Percentiles rank a stretch among this genome's conserved stretches.
phyloP scores from a whole-genome alignment of 2,797 vertebrate genomes.

The Chelon labrosus region DNA sequence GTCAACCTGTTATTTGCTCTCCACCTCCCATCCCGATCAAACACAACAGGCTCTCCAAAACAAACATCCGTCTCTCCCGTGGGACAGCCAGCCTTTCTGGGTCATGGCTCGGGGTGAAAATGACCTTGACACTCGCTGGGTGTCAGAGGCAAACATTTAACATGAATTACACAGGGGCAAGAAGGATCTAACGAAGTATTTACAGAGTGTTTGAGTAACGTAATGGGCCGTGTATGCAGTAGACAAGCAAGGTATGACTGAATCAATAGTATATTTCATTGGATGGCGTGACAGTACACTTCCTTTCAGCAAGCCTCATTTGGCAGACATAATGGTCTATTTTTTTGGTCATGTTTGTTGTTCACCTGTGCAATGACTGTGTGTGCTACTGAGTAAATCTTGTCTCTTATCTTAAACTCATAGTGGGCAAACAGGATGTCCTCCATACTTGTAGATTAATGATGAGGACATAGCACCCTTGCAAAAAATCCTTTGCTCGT shows the following conservation, averaged over 20 bases:
- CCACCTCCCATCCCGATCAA: constrained; percentile 65
- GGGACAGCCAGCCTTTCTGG: constrained; percentile 58
- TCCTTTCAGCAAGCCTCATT: constrained; percentile 46
- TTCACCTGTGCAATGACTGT: constrained; percentile 12
- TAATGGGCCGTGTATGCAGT: constrained; percentile 42
- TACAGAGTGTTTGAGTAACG: constrained; percentile 57
- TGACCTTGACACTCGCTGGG: constrained; percentile 65
- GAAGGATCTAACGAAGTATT: constrained; percentile 54
- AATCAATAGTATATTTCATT: constrained; percentile 59
- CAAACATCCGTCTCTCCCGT: constrained; percentile 66
- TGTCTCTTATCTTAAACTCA: neutral
- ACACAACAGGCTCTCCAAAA: constrained; percentile 70
- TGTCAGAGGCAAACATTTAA: constrained; percentile 46
- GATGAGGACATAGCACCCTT: constrained; percentile 34
- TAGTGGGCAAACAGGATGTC: constrained; percentile 12
- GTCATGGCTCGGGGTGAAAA: constrained; percentile 61
- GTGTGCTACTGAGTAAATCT: neutral
- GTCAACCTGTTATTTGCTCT: constrained; percentile 59
- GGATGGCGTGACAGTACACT: constrained; percentile 21
- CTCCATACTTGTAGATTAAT: constrained; percentile 4
- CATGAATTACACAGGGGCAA: constrained; percentile 60
- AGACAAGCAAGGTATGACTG: constrained; percentile 46
- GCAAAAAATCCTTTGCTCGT: constrained; percentile 30
- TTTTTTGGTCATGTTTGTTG: constrained; percentile 10
- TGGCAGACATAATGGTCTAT: constrained; percentile 21